Evolutionary conservation across 2,113 vertebrate species (phyloP).

Genomic region (Forbesichthys agassizii): DNA sequence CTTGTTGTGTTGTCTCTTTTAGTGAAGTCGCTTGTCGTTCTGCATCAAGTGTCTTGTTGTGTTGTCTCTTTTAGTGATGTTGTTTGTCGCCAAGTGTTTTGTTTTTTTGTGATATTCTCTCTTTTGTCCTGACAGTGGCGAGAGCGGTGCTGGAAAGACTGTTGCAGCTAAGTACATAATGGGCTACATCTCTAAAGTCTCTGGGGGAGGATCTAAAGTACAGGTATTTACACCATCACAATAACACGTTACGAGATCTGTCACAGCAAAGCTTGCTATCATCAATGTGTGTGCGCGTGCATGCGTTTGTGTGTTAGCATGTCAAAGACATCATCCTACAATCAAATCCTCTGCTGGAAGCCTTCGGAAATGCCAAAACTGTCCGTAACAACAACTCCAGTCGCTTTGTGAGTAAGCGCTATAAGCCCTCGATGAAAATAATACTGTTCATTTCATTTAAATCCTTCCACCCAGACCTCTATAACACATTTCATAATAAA

Average conservation of each 20-base stretch:
- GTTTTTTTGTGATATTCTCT: neutral
- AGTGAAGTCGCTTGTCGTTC: too few relatives aligned
- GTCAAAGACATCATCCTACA: conserved; percentile 84
- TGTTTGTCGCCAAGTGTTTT: neutral
- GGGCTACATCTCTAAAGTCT: conserved; percentile 98
- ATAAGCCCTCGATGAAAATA: too few relatives aligned
- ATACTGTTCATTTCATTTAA: too few relatives aligned
- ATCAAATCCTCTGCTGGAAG: conserved; percentile 82
- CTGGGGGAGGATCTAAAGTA: conserved; percentile 92
- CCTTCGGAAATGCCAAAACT: conserved; percentile 83
- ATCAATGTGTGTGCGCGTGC: conserved; percentile 16
- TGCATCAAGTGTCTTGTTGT: too few relatives aligned
- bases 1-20: neutral
- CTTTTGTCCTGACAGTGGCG: conserved; percentile 77
- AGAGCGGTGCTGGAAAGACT: conserved; percentile 96
- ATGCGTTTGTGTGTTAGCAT: conserved; percentile 60
- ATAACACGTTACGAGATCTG: neutral
- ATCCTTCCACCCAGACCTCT: too few relatives aligned
- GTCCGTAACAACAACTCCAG: conserved; percentile 85
- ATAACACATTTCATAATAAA: conserved; percentile 1
- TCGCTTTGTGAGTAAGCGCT: conserved; percentile 77
- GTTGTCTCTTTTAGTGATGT: too few relatives aligned
- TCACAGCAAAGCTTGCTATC: neutral
- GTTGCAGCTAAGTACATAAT: conserved; percentile 99
- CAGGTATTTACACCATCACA: conserved; percentile 78